These are phyloP conservation scores for Oscheius sp. DNA, from an alignment of 1,140 invertebrate genomes.

Conservation along the genomic window DNA sequence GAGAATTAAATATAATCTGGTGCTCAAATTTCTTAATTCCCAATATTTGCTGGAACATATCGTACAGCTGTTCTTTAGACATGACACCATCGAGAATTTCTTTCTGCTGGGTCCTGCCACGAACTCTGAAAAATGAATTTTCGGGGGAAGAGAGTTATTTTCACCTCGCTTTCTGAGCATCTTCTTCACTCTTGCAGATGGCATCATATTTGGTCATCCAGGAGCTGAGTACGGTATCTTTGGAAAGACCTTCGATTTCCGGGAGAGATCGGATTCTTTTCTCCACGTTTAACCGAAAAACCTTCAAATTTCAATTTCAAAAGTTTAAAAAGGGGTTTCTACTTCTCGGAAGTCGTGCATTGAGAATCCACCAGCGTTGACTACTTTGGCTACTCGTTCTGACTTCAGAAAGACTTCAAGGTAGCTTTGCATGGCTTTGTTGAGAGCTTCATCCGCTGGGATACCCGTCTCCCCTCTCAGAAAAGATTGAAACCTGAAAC, in stretches of 20 bases:
- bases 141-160: background rate
- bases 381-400: constrained; percentile 89
- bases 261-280: constrained; percentile 77
- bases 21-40: constrained; percentile 99
- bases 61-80: constrained; percentile 94
- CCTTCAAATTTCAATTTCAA: constrained; percentile 72
- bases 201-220: constrained; percentile 99
- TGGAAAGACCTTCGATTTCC: constrained; percentile 97
- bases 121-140: constrained; percentile 46
- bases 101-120: constrained; percentile 61
- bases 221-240: constrained; percentile 95
- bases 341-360: constrained; percentile 97
- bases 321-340: constrained; percentile 94
- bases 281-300: constrained; percentile 60
- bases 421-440: constrained; percentile 95
- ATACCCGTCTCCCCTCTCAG: constrained; percentile 85
- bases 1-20: constrained; percentile 95
- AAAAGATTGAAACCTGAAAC: constrained; percentile 60
- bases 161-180: constrained; percentile 50
- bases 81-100: constrained; percentile 74
- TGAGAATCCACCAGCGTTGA: constrained; percentile 91
- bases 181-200: constrained; percentile 82
- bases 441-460: constrained; percentile 96
- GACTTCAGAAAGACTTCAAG: constrained; percentile 95
- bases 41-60: constrained; percentile 99